Base-by-base conservation (phyloP, 2,888 invertebrate genomes). In the Chloroclystis v-ata region DNA sequence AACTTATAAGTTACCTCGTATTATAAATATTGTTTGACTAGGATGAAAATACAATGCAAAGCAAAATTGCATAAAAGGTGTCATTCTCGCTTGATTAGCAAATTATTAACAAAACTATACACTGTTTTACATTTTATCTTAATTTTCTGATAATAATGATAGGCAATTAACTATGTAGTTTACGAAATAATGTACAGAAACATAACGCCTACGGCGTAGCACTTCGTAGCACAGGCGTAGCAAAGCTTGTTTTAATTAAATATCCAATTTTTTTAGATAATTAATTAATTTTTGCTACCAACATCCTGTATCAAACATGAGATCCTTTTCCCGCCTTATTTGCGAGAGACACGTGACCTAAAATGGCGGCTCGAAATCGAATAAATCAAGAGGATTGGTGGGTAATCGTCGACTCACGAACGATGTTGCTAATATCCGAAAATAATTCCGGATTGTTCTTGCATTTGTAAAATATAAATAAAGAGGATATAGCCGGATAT, bases 341-440 rank as follows among this genome's bases (percentile, higher is more conserved):
- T 75, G 74, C 68, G 56, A 54, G 49, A 44, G 57, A 61, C 85
- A 84, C 85, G 85, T 82, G 84, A 69, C 79, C 64, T 59, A 65
- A 78, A 84, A 83, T 80, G 82, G 82, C 76, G 72, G 72, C 73
- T 70, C 62, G 69, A 80, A 80, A 74, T 81, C 77, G 75, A 79
- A 81, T 78, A 75, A 82, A 79, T 82, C 81, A 78, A 84, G 81
- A 78, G 82, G 82, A 82, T 84, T 39, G 50, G 71, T 60, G 76
- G 78, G 74, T 81, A 83, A 82, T 82, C 79, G 77, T 46, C 59
- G 56, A 58, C 59, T 59, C 51, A 50, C 61, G 65, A 67, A 65
- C 63, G 52, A 54, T 54, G 37, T 48, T 55, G 60, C 44, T 46
- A 52, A 43, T 56, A 52, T 16, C n/a, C 43, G 42, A 28, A 47